These are phyloP conservation scores for Cataglyphis albicans DNA, from an alignment of 2,888 invertebrate genomes.

Conservation along the genomic window DNA sequence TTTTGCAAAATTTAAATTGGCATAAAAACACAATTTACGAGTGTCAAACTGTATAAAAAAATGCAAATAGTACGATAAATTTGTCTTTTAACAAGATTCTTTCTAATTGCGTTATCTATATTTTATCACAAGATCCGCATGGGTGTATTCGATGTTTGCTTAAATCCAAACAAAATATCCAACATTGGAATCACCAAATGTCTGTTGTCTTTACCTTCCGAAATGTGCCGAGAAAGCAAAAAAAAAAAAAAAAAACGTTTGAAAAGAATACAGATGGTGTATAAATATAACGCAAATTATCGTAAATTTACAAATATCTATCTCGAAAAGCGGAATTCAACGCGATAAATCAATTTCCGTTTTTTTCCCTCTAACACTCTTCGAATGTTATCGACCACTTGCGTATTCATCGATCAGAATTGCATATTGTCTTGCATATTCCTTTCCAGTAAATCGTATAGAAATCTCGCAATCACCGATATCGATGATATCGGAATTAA, in stretches of 20 bases:
- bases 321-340: slow-evolving; percentile 12
- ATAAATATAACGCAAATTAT: not conserved
- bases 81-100: not conserved
- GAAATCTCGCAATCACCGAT: slow-evolving; percentile 37
- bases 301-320: slow-evolving; percentile 39
- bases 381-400: slow-evolving; percentile 8
- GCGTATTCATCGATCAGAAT: slow-evolving; percentile 47
- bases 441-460: slow-evolving; percentile 14
- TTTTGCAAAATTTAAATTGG: slow-evolving; percentile 34
- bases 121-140: slow-evolving; percentile 8
- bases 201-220: not conserved
- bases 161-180: slow-evolving; percentile 18
- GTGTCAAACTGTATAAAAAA: not conserved
- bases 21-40: slow-evolving; percentile 37
- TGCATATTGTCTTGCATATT: slow-evolving; percentile 28
- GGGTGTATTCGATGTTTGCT: not conserved
- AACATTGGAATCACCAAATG: not conserved
- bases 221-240: not conserved
- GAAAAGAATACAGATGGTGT: not conserved
- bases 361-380: not conserved
- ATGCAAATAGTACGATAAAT: not conserved
- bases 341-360: slow-evolving; percentile 34
- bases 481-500: slow-evolving; percentile 36
- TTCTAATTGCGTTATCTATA: not conserved
- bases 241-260: not conserved